Evolutionary conservation across 2,113 vertebrate genomes (phyloP), one percentile per base, ranked within the genome.

Genomic region (Panthera leo): DNA sequence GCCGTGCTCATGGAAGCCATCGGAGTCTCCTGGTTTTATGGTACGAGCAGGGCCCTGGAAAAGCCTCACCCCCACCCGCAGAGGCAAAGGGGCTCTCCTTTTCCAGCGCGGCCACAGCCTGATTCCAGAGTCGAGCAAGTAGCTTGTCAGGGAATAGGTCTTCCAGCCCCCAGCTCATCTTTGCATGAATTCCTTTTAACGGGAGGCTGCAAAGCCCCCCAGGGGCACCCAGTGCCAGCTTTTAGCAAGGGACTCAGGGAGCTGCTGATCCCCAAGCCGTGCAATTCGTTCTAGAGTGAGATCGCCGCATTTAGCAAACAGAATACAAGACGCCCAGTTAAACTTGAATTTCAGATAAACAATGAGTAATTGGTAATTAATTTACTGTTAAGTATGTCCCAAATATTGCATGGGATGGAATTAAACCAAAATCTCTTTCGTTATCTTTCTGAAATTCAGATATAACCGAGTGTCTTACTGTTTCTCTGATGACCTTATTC

Each of bases 11-110:
- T 99, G 97, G 99, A 99, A 95, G 99, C 99, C 94, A 99, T 99
- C 3, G 99, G 99, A 39, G 99, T 99, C 67, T 99, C 99, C 34
- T 99, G 99, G 99, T 99, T 99, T 98, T 99, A 99, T 63, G 99
- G 99, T 99, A 98, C 90, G 99, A 87, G 19, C 6, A 15, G 61
- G 71, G 16, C 76, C 65, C 55, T 6, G 10, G 2, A 2, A 31
- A 19, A 68, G 27, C 58, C 34, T n/a, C 1, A 0, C 12, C 18
- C 51, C 34, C 3, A 10, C 39, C 79, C 53, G 68, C 61, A 36
- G 23, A 14, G 12, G 51, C 4, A 3, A 11, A 36, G 36, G 65
- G 21, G 14, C 39, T 61, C 31, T 42, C 65, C 55, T 2, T 78
- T 29, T 42, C 53, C 65, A 5, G n/a, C 13, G 10, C 21, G 34